Percentiles rank a stretch among this genome's conserved stretches.
Conservation (phyloP, 2,113 vertebrate species). For the Albula goreensis region DNA sequence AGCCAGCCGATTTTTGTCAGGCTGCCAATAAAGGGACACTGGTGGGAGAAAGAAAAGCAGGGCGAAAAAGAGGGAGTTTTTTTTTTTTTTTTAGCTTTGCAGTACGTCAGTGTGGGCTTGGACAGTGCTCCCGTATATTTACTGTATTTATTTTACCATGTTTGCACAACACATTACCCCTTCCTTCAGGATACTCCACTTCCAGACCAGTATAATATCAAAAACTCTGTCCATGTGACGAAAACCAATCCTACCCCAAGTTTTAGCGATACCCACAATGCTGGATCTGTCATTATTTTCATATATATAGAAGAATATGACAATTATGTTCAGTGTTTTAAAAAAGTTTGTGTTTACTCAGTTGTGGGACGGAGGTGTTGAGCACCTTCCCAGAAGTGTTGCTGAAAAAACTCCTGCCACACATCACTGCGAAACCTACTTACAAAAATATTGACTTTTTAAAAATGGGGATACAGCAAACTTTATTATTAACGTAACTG, state of each 20-base stretch:
- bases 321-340: background rate
- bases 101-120: too few species aligned
- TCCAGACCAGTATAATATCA: background rate
- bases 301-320: background rate
- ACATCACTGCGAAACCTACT: background rate
- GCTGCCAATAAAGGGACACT: background rate
- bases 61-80: background rate
- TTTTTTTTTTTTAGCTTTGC: background rate
- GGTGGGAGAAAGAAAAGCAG: background rate
- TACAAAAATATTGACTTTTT: background rate
- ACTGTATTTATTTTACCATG: constrained; percentile 13
- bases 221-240: background rate
- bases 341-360: background rate
- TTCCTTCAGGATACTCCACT: constrained; percentile 23
- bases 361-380: background rate
- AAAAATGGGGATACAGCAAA: background rate
- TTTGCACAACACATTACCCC: constrained; percentile 28
- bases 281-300: background rate
- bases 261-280: background rate
- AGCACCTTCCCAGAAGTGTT: background rate
- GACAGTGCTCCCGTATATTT: background rate
- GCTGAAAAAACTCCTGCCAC: background rate
- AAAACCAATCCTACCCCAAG: background rate
- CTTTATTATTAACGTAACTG: background rate
- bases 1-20: background rate